Conservation (phyloP, 2,797 vertebrate species). For the Macroramphosus scolopax region DNA sequence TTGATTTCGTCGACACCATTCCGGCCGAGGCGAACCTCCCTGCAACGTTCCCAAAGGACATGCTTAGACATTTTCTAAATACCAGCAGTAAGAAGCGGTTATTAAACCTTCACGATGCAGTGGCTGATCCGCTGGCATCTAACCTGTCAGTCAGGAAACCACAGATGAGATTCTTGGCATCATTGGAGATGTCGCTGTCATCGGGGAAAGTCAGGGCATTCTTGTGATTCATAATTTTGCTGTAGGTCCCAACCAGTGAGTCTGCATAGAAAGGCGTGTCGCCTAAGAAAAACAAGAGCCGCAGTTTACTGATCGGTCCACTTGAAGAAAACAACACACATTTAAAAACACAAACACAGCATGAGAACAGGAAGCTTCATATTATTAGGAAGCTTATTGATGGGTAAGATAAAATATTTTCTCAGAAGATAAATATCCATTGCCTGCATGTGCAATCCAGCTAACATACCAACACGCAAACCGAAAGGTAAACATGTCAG, state of each 20-base stretch:
- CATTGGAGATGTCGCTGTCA: slow-evolving; percentile 96
- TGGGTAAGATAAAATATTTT: neutral
- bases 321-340: neutral
- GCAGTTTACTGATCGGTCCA: slow-evolving; percentile 3
- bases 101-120: slow-evolving; percentile 1
- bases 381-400: no score
- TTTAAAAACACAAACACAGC: neutral
- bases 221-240: slow-evolving; percentile 99
- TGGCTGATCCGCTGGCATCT: slow-evolving; percentile 24
- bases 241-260: slow-evolving; percentile 97
- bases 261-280: slow-evolving; percentile 99
- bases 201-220: slow-evolving; percentile 96
- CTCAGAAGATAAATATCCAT: no score
- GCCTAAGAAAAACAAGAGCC: slow-evolving; percentile 70
- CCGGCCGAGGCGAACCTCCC: slow-evolving; percentile 93
- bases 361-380: neutral
- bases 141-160: slow-evolving; percentile 97
- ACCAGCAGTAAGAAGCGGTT: neutral
- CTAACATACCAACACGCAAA: no score
- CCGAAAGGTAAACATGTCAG: no score
- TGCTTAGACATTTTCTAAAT: slow-evolving; percentile 1
- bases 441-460: no score
- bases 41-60: slow-evolving; percentile 47
- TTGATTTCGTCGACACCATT: slow-evolving; percentile 98
- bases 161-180: slow-evolving; percentile 98